These are phyloP conservation scores for Apostichopus japonicus DNA, from an alignment of 35 echinoderm and acorn worm species.

Conservation along the genomic window DNA sequence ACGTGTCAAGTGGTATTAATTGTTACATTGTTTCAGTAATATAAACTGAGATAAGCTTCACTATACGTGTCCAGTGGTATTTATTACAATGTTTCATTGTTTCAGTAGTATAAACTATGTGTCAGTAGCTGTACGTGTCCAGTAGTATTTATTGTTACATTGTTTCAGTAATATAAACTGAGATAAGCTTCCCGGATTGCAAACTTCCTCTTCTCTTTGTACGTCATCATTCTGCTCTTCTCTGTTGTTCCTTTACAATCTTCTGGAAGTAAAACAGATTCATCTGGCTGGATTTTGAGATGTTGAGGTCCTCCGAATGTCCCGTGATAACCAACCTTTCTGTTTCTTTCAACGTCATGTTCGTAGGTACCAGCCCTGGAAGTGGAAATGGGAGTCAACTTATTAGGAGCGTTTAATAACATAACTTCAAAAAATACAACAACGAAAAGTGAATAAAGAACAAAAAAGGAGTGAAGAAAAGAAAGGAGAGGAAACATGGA, in stretches of 20 bases:
- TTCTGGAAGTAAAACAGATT: slow-evolving; percentile 80
- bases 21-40: too few species aligned
- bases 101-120: too few species aligned
- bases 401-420: neutral
- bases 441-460: too few species aligned
- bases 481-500: too few species aligned
- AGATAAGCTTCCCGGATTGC: slow-evolving; percentile 96
- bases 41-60: too few species aligned
- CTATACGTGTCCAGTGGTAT: too few species aligned
- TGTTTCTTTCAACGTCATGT: slow-evolving; percentile 88
- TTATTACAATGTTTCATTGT: too few species aligned
- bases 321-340: slow-evolving; percentile 94
- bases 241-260: slow-evolving; percentile 97
- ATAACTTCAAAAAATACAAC: neutral
- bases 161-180: slow-evolving; percentile 82
- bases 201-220: slow-evolving; percentile 99
- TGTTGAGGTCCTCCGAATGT: slow-evolving; percentile 98
- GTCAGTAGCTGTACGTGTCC: too few species aligned
- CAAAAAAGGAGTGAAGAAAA: too few species aligned
- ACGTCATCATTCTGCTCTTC: slow-evolving; percentile 94
- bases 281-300: slow-evolving; percentile 92
- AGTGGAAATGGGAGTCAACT: neutral
- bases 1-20: too few species aligned
- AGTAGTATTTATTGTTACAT: too few species aligned
- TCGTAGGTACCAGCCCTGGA: slow-evolving; percentile 96